phyloP scores from a whole-genome alignment of 2,113 vertebrate species.

The Lanius ludovicianus region DNA sequence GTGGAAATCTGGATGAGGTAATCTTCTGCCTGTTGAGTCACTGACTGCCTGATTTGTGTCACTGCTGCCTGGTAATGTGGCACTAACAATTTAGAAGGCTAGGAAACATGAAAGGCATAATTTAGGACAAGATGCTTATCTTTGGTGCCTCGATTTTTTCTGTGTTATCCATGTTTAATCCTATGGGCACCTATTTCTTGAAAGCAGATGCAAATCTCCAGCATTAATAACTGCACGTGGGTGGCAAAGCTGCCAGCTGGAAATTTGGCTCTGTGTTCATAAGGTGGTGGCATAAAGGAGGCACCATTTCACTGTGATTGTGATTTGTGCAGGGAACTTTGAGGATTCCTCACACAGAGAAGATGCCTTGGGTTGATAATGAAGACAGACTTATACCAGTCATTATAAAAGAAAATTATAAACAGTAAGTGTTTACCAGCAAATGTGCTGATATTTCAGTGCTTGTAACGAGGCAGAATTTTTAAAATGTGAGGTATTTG shows the following conservation, averaged over 20 bases:
- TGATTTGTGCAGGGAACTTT: background rate
- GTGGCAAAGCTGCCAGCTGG: background rate
- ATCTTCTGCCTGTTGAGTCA: background rate
- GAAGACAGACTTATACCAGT: background rate
- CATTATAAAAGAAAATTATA: background rate
- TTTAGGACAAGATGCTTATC: background rate
- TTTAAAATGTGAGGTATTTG: background rate
- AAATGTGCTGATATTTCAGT: background rate
- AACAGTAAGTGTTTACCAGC: background rate
- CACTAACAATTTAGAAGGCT: background rate
- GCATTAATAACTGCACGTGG: background rate
- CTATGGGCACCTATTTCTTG: background rate
- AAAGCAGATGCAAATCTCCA: background rate
- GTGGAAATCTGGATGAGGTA: background rate
- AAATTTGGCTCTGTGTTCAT: background rate
- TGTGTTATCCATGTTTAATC: background rate
- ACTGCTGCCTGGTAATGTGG: background rate
- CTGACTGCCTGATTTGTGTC: background rate
- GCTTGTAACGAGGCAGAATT: background rate
- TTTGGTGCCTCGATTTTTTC: background rate
- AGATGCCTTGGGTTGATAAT: background rate
- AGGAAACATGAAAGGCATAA: background rate
- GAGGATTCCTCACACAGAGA: background rate
- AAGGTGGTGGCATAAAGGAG: background rate
- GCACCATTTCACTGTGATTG: background rate